phyloP scores from a whole-genome alignment of 2,797 vertebrate genomes.

The Rhinella marina region DNA sequence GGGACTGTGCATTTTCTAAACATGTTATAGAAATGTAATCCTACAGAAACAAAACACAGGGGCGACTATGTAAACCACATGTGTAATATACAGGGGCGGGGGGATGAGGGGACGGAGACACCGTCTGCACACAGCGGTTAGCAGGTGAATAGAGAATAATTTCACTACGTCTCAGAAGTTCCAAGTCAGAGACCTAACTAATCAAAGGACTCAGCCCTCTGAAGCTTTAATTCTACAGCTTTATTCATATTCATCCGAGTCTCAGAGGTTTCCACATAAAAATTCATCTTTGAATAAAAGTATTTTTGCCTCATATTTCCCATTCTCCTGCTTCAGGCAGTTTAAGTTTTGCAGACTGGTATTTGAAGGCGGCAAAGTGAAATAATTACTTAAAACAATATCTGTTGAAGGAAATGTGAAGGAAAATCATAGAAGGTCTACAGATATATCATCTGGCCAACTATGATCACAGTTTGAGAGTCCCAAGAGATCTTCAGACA shows the following conservation, averaged over 20 bases:
- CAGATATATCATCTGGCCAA: neutral
- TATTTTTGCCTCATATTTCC: constrained; percentile 24
- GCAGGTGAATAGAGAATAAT: constrained; percentile 52
- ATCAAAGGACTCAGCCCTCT: constrained; percentile 30
- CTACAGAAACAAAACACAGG: neutral
- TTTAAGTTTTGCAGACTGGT: constrained; percentile 35
- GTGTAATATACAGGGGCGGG: neutral
- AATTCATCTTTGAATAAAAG: constrained; percentile 38
- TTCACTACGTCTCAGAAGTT: constrained; percentile 36
- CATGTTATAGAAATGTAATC: neutral
- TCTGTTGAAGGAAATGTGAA: neutral
- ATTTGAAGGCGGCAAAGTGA: constrained; percentile 13
- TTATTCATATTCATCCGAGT: constrained; percentile 37
- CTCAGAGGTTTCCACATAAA: constrained; percentile 37
- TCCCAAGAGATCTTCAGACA: neutral
- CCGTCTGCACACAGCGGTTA: constrained; percentile 23
- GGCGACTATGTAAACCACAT: neutral
- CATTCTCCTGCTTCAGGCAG: constrained; percentile 13
- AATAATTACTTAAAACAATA: constrained; percentile 36
- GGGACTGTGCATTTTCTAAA: neutral
- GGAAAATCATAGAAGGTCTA: neutral
- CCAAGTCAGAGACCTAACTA: constrained; percentile 28
- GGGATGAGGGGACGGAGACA: neutral
- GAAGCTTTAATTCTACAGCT: constrained; percentile 42
- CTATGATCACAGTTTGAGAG: neutral